Evolutionary conservation across 1,140 invertebrate genomes (phyloP), one percentile per base, ranked within the genome.

Genomic region (Pissodes strobi): DNA sequence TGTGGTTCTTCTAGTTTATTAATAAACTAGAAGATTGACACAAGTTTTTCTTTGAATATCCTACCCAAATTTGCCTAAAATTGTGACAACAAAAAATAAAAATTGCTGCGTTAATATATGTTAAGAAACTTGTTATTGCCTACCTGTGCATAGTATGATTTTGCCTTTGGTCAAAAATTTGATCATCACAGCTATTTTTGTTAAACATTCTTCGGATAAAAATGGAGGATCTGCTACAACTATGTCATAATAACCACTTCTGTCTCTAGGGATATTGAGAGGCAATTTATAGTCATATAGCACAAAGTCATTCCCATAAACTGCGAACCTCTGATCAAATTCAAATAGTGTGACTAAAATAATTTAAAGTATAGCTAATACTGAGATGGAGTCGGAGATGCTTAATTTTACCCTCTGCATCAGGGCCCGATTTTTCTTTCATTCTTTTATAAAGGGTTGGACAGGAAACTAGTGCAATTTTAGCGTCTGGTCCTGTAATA

Each of bases 211-310:
- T 69, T 94, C 89, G 0, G 93, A 91, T 4, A 98, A 79, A 80
- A 97, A 98, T 9, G 96, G 96, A 9, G 96, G 95, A 83, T 98
- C 95, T 0, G 90, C 92, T 53, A 98, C 82, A 1, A 98, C 89
- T 13, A 98, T 70, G 78, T 97, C 91, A 81, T 90, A 98, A 18
- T 78, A 76, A 41, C 82, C 79, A 12, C 80, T 66, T 22, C 87
- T 79, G 0, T 89, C 81, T 59, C 78, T 66, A 0, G 90, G 85
- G 10, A 97, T 73, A 46, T 87, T 82, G 30, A 89, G 77, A 3
- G 94, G 94, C 12, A 81, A 77, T 64, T 93, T 94, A 73, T 96
- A 97, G 77, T 98, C 93, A 73, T 97, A 98, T 55, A 87, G 87
- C 18, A 92, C 80, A 81, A 90, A 98, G 76, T 95, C 87, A n/a